phyloP scores from a whole-genome alignment of 2,113 vertebrate genomes.

The Himantopus leucocephalus region DNA sequence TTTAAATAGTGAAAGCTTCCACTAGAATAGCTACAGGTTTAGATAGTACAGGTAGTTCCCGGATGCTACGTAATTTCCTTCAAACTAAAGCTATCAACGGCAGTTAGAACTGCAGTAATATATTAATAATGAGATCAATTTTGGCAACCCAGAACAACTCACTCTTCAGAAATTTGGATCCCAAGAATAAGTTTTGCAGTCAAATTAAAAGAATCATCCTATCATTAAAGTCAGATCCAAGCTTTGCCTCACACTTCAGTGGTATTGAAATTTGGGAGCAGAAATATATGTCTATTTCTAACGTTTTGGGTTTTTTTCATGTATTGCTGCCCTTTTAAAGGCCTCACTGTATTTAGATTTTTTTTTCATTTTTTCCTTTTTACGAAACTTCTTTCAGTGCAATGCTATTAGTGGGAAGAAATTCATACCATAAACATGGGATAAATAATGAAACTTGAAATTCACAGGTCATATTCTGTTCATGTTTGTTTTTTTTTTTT shows the following conservation, averaged over 20 bases:
- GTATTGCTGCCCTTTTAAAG: not conserved
- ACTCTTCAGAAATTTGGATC: not conserved
- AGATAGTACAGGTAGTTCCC: not conserved
- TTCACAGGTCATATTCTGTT: not conserved
- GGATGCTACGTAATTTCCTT: not conserved
- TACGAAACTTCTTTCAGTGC: not conserved
- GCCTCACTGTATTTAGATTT: not conserved
- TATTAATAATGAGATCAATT: not conserved
- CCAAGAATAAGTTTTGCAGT: not conserved
- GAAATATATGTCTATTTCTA: not conserved
- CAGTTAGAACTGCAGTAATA: not conserved
- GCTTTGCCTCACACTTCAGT: not conserved
- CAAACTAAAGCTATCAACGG: not conserved
- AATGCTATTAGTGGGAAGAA: not conserved
- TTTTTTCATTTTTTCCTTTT: not conserved
- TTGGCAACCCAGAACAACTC: not conserved
- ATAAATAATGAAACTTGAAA: not conserved
- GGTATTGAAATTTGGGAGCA: not conserved
- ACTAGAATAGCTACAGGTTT: not conserved
- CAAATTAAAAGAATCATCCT: not conserved
- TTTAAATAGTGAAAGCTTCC: not conserved
- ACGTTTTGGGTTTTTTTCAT: not conserved
- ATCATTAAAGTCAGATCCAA: not conserved
- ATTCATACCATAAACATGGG: not conserved
- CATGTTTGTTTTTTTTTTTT: not conserved